These are phyloP conservation scores for Syngnathoides biaculeatus DNA, from an alignment of 2,113 vertebrate species.

Conservation along the genomic window DNA sequence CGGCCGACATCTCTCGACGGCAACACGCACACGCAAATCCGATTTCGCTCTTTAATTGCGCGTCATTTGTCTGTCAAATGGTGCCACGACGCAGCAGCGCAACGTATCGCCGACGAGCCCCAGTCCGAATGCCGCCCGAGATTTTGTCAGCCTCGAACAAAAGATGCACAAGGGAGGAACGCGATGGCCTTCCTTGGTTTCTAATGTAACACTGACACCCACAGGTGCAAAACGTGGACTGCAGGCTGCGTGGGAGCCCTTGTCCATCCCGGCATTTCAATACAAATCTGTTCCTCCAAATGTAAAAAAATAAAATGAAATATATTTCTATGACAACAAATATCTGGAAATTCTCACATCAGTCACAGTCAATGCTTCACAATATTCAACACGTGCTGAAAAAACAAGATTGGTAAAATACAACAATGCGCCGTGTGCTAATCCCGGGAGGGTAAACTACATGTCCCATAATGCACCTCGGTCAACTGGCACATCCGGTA, in stretches of 20 bases:
- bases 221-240: neutral
- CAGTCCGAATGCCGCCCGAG: slow-evolving; percentile 4
- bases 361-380: neutral
- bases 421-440: no score
- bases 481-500: neutral
- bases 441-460: neutral
- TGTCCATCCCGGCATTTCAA: neutral
- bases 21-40: neutral
- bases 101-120: neutral
- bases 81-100: neutral
- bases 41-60: accelerated
- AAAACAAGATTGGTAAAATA: neutral
- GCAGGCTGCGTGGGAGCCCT: neutral
- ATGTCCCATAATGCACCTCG: neutral
- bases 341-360: no score
- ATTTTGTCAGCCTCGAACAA: slow-evolving; percentile 6
- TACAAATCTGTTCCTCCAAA: no score
- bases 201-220: slow-evolving; percentile 14
- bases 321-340: neutral
- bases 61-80: neutral
- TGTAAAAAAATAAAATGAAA: neutral
- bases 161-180: slow-evolving; percentile 12
- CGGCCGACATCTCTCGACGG: slow-evolving; percentile 24
- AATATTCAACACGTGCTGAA: neutral
- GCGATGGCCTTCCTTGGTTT: neutral